Evolutionary conservation across 2,113 vertebrate genomes (phyloP).

Genomic region (Phaetusa simplex): DNA sequence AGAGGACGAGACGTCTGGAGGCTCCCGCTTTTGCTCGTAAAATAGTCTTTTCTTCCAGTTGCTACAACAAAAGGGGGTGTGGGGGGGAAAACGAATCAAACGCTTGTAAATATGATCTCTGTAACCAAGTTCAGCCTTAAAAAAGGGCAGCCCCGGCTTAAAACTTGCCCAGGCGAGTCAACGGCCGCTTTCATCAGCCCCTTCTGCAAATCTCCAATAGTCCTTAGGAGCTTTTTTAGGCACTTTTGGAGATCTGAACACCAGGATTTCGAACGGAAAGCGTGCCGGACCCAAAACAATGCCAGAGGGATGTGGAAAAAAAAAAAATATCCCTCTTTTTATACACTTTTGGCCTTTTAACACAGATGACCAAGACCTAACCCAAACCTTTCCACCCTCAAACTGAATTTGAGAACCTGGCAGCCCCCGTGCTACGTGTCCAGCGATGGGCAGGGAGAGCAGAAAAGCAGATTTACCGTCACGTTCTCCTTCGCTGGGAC

Average conservation of each 20-base stretch:
- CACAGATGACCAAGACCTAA: background rate
- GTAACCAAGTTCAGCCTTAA: background rate
- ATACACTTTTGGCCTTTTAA: background rate
- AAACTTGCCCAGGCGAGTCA: background rate
- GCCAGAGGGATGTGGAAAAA: too few relatives aligned
- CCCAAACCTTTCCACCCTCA: background rate
- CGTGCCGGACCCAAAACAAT: background rate
- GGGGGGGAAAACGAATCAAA: background rate
- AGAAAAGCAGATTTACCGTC: background rate
- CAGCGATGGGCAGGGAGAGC: background rate
- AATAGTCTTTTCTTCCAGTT: background rate
- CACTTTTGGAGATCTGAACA: background rate
- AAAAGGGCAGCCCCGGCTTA: background rate
- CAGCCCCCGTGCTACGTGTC: too few relatives aligned
- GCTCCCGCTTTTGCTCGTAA: background rate
- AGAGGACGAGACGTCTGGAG: background rate
- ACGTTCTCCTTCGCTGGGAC: background rate
- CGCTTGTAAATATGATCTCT: rapidly evolving
- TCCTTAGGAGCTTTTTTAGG: background rate
- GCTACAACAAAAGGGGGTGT: background rate
- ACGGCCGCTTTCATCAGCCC: too few relatives aligned
- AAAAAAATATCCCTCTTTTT: background rate
- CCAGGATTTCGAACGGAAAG: background rate
- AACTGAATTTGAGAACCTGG: background rate
- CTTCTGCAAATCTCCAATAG: background rate